phyloP scores from a whole-genome alignment of 2,113 vertebrate genomes.

The Oceanites oceanicus region DNA sequence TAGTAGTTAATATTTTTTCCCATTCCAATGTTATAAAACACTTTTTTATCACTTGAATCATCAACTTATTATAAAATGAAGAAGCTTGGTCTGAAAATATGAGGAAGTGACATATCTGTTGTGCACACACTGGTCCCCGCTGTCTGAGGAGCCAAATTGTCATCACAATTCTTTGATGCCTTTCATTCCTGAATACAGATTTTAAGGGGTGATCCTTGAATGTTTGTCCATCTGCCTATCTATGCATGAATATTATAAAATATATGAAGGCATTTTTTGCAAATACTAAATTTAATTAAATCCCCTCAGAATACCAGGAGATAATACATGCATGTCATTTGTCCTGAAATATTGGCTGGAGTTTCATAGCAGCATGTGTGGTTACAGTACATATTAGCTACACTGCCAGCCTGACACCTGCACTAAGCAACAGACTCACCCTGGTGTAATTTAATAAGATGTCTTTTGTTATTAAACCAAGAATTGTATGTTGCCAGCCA shows the following conservation, averaged over 20 bases:
- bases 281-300: slow-evolving; percentile 12
- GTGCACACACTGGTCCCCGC: accelerated
- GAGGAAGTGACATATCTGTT: neutral
- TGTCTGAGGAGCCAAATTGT: neutral
- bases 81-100: neutral
- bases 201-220: neutral
- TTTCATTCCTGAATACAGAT: neutral
- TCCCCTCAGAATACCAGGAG: neutral
- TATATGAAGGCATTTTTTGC: neutral
- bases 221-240: neutral
- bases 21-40: neutral
- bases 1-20: neutral
- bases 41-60: neutral
- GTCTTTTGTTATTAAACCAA: slow-evolving; percentile 60
- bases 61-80: neutral
- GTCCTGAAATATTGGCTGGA: neutral
- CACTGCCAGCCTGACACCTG: slow-evolving; percentile 27
- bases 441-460: slow-evolving; percentile 37
- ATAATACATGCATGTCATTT: neutral
- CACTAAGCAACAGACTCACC: neutral
- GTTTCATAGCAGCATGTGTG: neutral
- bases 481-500: neutral
- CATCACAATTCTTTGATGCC: neutral
- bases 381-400: neutral
- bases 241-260: neutral